Evolutionary conservation across 2,113 vertebrate species (phyloP).

Genomic region (Epinephelus cyanopodus): DNA sequence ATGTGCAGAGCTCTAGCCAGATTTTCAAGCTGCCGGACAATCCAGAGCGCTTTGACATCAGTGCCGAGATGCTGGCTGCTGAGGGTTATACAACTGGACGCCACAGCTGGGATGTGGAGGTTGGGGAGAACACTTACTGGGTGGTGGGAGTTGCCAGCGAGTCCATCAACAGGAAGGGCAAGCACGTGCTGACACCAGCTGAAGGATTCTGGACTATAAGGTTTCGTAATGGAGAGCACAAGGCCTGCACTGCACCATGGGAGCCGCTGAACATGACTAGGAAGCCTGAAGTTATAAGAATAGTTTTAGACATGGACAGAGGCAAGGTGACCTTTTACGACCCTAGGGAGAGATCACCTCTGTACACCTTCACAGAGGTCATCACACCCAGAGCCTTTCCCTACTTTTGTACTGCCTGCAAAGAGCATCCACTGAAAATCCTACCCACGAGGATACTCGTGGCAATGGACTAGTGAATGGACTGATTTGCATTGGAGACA

Average conservation of each 20-base stretch:
- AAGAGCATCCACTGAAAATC: slow-evolving; percentile 83
- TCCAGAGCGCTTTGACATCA: slow-evolving; percentile 84
- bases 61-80: slow-evolving; percentile 83
- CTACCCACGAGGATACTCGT: slow-evolving; percentile 71
- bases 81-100: slow-evolving; percentile 81
- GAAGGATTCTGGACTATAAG: slow-evolving; percentile 87
- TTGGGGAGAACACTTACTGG: slow-evolving; percentile 86
- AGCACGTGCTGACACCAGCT: slow-evolving; percentile 84
- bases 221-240: slow-evolving; percentile 85
- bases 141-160: slow-evolving; percentile 84
- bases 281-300: slow-evolving; percentile 75
- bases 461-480: slow-evolving; percentile 51
- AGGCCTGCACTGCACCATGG: slow-evolving; percentile 86
- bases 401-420: slow-evolving; percentile 86
- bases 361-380: slow-evolving; percentile 82
- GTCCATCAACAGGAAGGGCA: slow-evolving; percentile 84
- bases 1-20: slow-evolving; percentile 78
- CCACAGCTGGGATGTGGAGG: slow-evolving; percentile 84
- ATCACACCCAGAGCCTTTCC: slow-evolving; percentile 76
- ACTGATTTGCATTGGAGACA: slow-evolving; percentile 25
- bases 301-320: slow-evolving; percentile 85
- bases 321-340: slow-evolving; percentile 84
- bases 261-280: slow-evolving; percentile 78
- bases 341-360: slow-evolving; percentile 76
- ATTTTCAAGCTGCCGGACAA: slow-evolving; percentile 85